Conservation (phyloP, 1,140 invertebrate genomes). For the Philotrypesis tridentata region DNA sequence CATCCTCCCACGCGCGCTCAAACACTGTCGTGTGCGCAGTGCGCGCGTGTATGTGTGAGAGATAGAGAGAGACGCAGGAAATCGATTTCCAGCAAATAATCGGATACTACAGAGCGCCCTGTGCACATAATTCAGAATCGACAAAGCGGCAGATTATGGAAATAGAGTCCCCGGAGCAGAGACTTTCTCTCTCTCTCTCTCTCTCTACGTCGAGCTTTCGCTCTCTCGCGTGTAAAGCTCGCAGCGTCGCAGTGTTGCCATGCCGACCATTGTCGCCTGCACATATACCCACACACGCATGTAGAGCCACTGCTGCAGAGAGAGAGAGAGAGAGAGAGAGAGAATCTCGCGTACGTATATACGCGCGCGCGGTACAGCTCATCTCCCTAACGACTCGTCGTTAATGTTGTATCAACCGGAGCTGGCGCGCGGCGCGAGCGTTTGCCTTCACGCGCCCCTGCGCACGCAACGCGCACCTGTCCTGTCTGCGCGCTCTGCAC, state of each 20-base stretch:
- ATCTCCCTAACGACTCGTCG: slow-evolving; percentile 68
- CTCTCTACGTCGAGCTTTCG: slow-evolving; percentile 37
- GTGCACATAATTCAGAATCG: slow-evolving; percentile 72
- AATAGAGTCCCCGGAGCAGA: slow-evolving; percentile 67
- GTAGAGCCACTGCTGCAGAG: not conserved
- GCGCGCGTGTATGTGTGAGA: no score
- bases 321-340: not conserved
- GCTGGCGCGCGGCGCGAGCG: slow-evolving; percentile 33
- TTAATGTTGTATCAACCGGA: slow-evolving; percentile 68
- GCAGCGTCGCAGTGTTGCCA: slow-evolving; percentile 63
- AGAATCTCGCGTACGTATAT: not conserved
- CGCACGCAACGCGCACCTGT: slow-evolving; percentile 14
- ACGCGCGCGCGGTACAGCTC: slow-evolving; percentile 47
- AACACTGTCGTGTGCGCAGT: no score
- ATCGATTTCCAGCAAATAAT: slow-evolving; percentile 72
- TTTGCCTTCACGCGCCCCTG: slow-evolving; percentile 43
- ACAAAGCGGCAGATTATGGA: slow-evolving; percentile 74
- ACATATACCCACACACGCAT: not conserved
- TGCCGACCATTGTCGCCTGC: slow-evolving; percentile 65
- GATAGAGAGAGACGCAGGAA: no score
- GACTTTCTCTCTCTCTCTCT: slow-evolving; percentile 50
- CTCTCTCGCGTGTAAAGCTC: slow-evolving; percentile 56
- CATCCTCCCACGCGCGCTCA: no score
- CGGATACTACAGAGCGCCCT: slow-evolving; percentile 62
- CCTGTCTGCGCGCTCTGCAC: not conserved